Evolutionary conservation across 2,113 vertebrate genomes (phyloP).

Genomic region (Podarcis raffonei): DNA sequence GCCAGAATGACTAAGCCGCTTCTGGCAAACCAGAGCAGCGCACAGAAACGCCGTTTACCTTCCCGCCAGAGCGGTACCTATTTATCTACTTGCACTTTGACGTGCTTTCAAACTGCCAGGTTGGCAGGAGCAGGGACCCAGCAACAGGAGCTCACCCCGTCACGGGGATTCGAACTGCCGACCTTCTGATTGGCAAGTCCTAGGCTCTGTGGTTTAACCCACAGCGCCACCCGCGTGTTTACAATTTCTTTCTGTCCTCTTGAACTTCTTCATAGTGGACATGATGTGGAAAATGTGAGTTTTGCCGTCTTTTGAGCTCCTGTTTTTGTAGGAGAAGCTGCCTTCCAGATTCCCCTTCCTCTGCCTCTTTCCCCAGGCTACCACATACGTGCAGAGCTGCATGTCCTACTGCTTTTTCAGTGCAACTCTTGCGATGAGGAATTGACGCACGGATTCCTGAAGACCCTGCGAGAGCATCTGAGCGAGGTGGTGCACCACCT

Average conservation of each 20-base stretch:
- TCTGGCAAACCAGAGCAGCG: too few species aligned
- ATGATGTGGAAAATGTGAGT: not conserved
- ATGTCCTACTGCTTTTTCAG: slow-evolving; percentile 11
- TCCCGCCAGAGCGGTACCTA: too few species aligned
- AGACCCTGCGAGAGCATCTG: not conserved
- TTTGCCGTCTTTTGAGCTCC: not conserved
- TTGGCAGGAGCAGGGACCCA: too few species aligned
- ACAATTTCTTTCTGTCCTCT: not conserved
- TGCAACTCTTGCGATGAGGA: slow-evolving; percentile 1
- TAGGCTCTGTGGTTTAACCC: too few species aligned
- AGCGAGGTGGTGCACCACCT: not conserved
- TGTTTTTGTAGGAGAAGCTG: not conserved
- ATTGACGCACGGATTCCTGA: not conserved
- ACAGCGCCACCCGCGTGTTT: not conserved
- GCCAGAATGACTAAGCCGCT: too few species aligned
- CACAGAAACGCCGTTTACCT: too few species aligned
- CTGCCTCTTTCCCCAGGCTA: not conserved
- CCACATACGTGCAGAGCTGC: slow-evolving; percentile 7
- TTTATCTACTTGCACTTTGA: too few species aligned
- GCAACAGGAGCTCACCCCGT: too few species aligned
- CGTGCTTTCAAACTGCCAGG: too few species aligned
- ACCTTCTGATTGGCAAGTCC: too few species aligned
- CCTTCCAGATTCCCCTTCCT: not conserved
- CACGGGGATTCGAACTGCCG: too few species aligned
- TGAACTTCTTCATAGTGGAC: not conserved